Evolutionary conservation across 2,888 invertebrate species (phyloP), one percentile per base, ranked within the genome.

Genomic region (Amiota mariae): DNA sequence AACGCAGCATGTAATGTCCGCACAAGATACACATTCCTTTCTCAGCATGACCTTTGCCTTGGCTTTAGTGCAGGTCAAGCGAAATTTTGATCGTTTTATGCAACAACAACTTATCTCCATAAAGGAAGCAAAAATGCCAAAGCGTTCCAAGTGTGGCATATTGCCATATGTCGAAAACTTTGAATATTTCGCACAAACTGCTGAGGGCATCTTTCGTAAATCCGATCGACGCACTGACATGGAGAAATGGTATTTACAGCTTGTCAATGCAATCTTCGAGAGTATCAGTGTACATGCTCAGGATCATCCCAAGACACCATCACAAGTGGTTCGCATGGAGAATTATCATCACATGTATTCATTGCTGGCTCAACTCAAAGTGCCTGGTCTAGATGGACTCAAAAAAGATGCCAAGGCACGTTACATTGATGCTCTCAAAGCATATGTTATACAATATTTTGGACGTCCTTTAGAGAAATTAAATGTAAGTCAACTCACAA

Each of bases 311-410:
- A 97, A 97, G 91, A 97, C 97, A 15, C 99, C 98, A 8, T 93
- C 94, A 70, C 95, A 97, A 91, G 97, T 98, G 63, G 93, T 98
- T 70, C 95, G 95, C 90, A 96, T 98, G 94, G 96, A 99, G 92
- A 99, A 99, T 91, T 98, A 96, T 90, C 98, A 99, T 92, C 95
- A 96, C 84, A 93, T 99, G 89, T 95, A 95, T 89, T 96, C 95
- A 63, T 91, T 95, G 79, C 90, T 98, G 80, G 95, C 96, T 9
- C 95, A 96, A 88, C 91, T 98, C 82, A 98, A 98, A 91, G 96
- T 98, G 81, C 91, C 94, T 10, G 96, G 96, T 80, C 91, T 99
- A 87, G 98, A 99, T 87, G 91, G 92, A 61, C 93, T 96, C 87
- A 93, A 97, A 75, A 97, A 97, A 89, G 98, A 98, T 88, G 95